These are phyloP conservation scores for Gyrodactylus bullatarudis DNA, from an alignment of 1,140 invertebrate genomes.

Conservation along the genomic window DNA sequence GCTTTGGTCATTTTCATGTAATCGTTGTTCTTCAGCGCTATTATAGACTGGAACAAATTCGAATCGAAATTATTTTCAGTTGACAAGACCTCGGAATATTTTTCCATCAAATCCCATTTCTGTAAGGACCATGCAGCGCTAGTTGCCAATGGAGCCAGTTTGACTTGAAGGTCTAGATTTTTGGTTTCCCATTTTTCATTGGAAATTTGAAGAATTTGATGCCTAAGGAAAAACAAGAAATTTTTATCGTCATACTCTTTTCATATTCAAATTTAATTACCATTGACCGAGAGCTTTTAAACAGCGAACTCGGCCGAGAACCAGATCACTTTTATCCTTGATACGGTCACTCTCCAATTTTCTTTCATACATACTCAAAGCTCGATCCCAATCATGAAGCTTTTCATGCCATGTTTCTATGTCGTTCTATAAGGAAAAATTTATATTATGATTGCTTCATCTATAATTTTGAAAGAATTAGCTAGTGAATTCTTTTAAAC, in stretches of 20 bases:
- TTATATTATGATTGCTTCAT: background rate
- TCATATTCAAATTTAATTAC: slow-evolving; percentile 24
- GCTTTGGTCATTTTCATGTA: slow-evolving; percentile 30
- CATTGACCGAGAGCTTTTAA: slow-evolving; percentile 84
- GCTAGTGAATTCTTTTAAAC: too few species aligned
- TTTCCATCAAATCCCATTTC: slow-evolving; percentile 55
- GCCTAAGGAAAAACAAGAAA: background rate
- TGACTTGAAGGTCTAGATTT: slow-evolving; percentile 32
- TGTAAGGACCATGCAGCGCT: slow-evolving; percentile 67
- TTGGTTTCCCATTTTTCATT: slow-evolving; percentile 32
- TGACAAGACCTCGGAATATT: slow-evolving; percentile 46
- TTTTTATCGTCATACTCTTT: background rate
- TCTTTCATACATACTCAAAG: slow-evolving; percentile 42
- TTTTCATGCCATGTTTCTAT: slow-evolving; percentile 95
- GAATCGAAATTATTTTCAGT: slow-evolving; percentile 51
- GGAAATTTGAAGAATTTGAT: slow-evolving; percentile 10
- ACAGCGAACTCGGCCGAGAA: slow-evolving; percentile 70
- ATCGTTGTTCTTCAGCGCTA: slow-evolving; percentile 52
- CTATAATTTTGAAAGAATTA: too few species aligned
- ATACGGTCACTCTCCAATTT: slow-evolving; percentile 14
- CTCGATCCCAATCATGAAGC: slow-evolving; percentile 86
- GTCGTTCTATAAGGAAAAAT: slow-evolving; percentile 23
- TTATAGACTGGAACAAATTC: slow-evolving; percentile 68
- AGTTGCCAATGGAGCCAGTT: slow-evolving; percentile 57
- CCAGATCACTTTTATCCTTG: slow-evolving; percentile 36